Percentiles rank a stretch among this genome's conserved stretches.
Evolutionary conservation across 2,113 vertebrate species (phyloP).

Genomic region (Myiozetetes cayanensis): DNA sequence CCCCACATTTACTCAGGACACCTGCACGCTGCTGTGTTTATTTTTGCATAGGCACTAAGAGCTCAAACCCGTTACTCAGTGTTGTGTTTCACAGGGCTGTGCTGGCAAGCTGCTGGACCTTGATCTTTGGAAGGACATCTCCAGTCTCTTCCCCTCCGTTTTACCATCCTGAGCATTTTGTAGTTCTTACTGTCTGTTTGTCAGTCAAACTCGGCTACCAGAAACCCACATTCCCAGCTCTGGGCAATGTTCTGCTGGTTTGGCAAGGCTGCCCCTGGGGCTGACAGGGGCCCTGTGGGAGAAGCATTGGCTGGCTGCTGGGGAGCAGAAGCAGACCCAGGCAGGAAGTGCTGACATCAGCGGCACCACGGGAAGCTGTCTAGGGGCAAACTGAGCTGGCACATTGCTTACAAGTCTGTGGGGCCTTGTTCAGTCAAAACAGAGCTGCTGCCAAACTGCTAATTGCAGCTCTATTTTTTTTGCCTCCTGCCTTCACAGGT

Average conservation of each 20-base stretch:
- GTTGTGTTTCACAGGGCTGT: not conserved
- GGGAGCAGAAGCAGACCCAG: not conserved
- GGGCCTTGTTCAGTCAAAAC: not conserved
- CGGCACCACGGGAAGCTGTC: not conserved
- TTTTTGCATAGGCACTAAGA: not conserved
- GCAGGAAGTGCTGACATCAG: not conserved
- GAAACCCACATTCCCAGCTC: not conserved
- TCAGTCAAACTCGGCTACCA: not conserved
- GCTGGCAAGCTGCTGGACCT: not conserved
- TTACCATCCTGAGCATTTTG: not conserved
- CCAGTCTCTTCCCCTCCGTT: not conserved
- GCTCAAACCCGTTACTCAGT: not conserved
- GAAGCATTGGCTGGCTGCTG: not conserved
- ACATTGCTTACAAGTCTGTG: rapidly evolving
- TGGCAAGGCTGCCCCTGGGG: not conserved
- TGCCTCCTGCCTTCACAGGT: not conserved
- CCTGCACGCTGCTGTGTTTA: not conserved
- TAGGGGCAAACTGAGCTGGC: not conserved
- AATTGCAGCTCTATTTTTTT: not conserved
- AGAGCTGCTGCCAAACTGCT: not conserved
- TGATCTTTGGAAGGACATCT: not conserved
- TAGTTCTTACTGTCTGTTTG: not conserved
- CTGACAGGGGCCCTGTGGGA: not conserved
- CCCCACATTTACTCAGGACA: not conserved
- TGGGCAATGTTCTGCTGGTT: not conserved